Evolutionary conservation across 2,888 invertebrate genomes (phyloP).

Genomic region (Chironomus riparius): DNA sequence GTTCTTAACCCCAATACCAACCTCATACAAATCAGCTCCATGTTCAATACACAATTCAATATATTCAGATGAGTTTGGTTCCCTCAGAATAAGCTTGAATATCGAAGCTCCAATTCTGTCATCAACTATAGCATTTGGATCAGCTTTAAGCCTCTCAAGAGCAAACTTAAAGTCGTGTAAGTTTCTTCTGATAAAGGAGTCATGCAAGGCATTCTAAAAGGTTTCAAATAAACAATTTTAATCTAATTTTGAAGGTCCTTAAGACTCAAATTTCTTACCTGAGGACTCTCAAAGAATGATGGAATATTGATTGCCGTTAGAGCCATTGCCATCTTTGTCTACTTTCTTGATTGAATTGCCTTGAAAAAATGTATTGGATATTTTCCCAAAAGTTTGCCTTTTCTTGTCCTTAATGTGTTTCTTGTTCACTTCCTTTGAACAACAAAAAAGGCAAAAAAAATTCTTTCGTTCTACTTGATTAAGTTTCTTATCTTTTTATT

Average conservation of each 20-base stretch:
- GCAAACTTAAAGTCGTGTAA: not conserved
- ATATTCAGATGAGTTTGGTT: not conserved
- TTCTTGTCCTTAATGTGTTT: no score
- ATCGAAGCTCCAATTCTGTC: not conserved
- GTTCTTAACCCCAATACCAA: not conserved
- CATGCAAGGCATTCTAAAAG: not conserved
- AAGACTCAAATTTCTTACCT: not conserved
- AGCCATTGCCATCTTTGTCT: not conserved
- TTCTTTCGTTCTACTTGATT: no score
- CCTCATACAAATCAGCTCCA: not conserved
- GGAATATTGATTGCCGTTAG: not conserved
- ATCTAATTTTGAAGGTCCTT: no score
- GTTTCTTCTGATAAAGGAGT: not conserved
- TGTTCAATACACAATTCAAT: not conserved
- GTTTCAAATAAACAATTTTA: not conserved
- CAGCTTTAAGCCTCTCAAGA: not conserved
- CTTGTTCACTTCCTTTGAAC: no score
- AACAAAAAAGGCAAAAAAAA: no score
- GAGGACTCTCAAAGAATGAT: not conserved
- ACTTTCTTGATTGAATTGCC: no score
- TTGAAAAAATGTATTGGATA: no score
- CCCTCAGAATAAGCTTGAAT: not conserved
- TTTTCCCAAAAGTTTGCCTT: no score
- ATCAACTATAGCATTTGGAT: not conserved
- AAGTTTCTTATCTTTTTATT: no score